Base-by-base conservation (phyloP, 2,888 invertebrate species). In the Philhelius pedissequus region DNA sequence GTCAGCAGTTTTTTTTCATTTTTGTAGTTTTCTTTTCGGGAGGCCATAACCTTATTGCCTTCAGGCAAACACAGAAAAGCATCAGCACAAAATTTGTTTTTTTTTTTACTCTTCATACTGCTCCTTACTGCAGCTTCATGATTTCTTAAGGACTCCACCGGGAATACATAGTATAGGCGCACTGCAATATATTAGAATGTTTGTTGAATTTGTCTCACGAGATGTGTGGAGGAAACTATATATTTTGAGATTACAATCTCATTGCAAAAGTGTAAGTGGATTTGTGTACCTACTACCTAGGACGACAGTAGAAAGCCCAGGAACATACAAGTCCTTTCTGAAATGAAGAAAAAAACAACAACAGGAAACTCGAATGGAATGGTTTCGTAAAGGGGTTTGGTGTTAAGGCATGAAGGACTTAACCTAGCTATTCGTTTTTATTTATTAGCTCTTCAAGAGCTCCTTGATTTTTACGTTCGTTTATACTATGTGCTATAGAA, bases 201-300 rank as follows among this genome's bases (percentile, higher is more conserved):
- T 83, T 74, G 82, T 68, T 79, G 58, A 79, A 79, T 79, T 75
- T 83, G 83, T 79, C 79, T 83, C 83, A 69, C 74, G 79, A 83
- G 77, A 77, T 13, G n/a, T 66, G 74, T 66, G 58, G 83, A 58
- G 74, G 69, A 74, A 74, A 79, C 78, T 78, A 73, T 76, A 73
- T 76, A 71, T 83, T 83, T 79, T 70, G 18, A 75, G 83, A 83
- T 83, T 83, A 79, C 79, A 79, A 83, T 83, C 79, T 79, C 62
- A 35, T 60, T 30, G 74, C 64, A 56, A 78, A 74, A 64, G 78
- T 78, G 82, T 78, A 83, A 83, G 83, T 79, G 74, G 83, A 83
- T 83, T 83, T 83, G 83, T 79, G 50, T 32, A 58, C 18, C 13
- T 8, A 5, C n/a, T n/a, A n/a, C n/a, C n/a, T 27, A 13, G 22